Evolutionary conservation across 2,888 invertebrate species (phyloP).

Genomic region (Chesias legatella): DNA sequence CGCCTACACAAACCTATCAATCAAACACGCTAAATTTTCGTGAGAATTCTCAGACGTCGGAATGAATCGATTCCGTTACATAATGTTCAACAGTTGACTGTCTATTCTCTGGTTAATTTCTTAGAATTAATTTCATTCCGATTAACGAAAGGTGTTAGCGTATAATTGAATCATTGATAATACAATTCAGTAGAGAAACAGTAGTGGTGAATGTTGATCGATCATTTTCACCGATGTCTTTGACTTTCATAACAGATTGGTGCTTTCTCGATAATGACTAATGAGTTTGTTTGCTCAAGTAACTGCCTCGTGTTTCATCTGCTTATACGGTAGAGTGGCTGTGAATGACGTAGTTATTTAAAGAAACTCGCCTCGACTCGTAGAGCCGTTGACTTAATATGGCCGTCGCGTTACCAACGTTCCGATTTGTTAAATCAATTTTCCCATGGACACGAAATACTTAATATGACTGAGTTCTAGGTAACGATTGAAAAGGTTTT

Average conservation of each 20-base stretch:
- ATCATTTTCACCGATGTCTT: constrained; percentile 46
- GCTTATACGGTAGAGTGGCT: constrained; percentile 11
- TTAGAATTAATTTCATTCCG: constrained; percentile 34
- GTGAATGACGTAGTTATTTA: constrained; percentile 41
- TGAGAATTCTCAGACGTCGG: constrained; percentile 37
- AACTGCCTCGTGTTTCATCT: constrained; percentile 33
- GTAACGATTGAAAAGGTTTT: constrained; percentile 17
- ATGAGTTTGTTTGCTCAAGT: constrained; percentile 44
- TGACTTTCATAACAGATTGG: constrained; percentile 49
- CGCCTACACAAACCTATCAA: constrained; percentile 37
- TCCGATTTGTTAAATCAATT: background rate
- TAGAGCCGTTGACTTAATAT: constrained; percentile 24
- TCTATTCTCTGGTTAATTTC: constrained; percentile 27
- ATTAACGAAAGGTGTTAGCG: constrained; percentile 37
- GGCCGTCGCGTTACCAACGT: constrained; percentile 34
- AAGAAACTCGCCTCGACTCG: constrained; percentile 37
- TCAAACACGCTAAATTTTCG: constrained; percentile 40
- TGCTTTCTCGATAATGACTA: constrained; percentile 54
- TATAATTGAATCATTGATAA: constrained; percentile 4
- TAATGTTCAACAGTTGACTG: constrained; percentile 28
- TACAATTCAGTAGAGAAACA: constrained; percentile 40
- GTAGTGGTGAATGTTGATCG: constrained; percentile 39
- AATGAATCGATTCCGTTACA: constrained; percentile 35
- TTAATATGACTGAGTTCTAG: constrained; percentile 16
- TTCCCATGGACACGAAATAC: constrained; percentile 2